phyloP scores from a whole-genome alignment of 2,797 vertebrate species.

The Acrossocheilus fasciatus region DNA sequence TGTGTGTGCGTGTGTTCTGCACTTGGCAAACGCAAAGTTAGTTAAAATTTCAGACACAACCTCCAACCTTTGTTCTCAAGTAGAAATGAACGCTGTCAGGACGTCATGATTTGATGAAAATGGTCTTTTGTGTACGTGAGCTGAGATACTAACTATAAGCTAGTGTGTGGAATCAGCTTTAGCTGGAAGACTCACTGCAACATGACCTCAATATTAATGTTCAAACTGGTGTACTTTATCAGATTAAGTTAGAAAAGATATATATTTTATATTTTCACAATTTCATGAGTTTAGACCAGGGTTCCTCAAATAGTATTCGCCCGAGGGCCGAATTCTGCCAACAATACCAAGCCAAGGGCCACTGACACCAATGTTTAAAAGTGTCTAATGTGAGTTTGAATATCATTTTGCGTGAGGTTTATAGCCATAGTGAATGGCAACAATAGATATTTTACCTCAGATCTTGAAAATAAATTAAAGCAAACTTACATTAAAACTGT shows the following conservation, averaged over 20 bases:
- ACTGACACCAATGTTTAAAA: too few relatives aligned
- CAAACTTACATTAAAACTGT: too few relatives aligned
- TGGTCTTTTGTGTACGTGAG: background rate
- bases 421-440: too few relatives aligned
- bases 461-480: too few relatives aligned
- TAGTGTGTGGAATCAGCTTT: background rate
- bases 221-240: background rate
- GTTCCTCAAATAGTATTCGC: too few relatives aligned
- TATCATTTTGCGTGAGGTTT: too few relatives aligned
- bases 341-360: too few relatives aligned
- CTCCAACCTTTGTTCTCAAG: background rate
- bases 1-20: constrained; percentile 37
- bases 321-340: too few relatives aligned
- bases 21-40: background rate
- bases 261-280: background rate
- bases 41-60: background rate
- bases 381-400: too few relatives aligned
- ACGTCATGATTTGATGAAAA: background rate
- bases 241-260: background rate
- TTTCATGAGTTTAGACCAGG: background rate
- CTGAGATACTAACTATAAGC: background rate
- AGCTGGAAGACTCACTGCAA: background rate
- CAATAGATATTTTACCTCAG: too few relatives aligned
- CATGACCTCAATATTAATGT: background rate
- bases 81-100: background rate